Conservation (phyloP, 1,140 invertebrate genomes). For the Hylyphantes graminicola region DNA sequence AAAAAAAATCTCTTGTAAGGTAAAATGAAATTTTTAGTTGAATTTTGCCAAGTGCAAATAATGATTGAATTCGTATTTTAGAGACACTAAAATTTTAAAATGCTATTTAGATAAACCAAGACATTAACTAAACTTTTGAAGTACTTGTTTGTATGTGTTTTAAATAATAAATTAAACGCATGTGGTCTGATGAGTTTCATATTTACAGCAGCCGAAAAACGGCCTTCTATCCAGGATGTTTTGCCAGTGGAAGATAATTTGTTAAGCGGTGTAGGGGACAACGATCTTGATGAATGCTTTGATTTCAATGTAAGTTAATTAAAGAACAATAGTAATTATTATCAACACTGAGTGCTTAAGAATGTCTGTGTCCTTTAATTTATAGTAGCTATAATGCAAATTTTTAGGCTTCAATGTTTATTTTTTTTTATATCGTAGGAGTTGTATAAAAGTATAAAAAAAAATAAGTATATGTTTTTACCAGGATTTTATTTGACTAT, state of each 20-base stretch:
- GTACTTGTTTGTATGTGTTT: not conserved
- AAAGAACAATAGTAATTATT: not conserved
- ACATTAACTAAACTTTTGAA: not conserved
- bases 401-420: too few species aligned
- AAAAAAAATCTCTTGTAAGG: too few species aligned
- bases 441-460: too few species aligned
- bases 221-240: not conserved
- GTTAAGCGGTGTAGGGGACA: slow-evolving; percentile 70
- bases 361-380: not conserved
- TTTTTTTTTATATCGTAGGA: too few species aligned
- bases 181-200: not conserved
- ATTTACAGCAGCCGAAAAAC: not conserved
- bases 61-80: not conserved
- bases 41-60: not conserved
- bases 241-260: slow-evolving; percentile 66
- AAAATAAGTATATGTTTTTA: too few species aligned
- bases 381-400: not conserved
- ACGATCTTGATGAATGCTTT: slow-evolving; percentile 84
- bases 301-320: slow-evolving; percentile 80
- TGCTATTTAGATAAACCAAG: not conserved
- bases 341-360: not conserved
- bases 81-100: not conserved
- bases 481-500: too few species aligned
- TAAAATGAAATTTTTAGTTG: not conserved
- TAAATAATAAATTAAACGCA: not conserved